phyloP scores from a whole-genome alignment of 2,888 invertebrate genomes.

The Netelia melanura region DNA sequence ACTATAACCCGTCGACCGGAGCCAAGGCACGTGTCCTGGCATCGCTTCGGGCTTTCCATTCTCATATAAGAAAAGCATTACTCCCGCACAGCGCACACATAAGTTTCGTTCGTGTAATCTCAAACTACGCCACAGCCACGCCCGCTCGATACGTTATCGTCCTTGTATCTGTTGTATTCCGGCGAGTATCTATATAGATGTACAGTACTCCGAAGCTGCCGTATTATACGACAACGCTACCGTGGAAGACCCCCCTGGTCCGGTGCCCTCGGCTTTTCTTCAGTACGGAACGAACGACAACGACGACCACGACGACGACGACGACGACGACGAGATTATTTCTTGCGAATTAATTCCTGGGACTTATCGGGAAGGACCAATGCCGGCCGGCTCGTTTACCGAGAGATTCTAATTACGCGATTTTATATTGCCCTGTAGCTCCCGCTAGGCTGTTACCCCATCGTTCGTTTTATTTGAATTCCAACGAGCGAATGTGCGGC shows the following conservation, averaged over 20 bases:
- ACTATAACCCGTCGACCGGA: slow-evolving; percentile 39
- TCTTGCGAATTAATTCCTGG: slow-evolving; percentile 69
- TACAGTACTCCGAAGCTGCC: slow-evolving; percentile 18
- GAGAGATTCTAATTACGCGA: slow-evolving; percentile 71
- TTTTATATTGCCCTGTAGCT: slow-evolving; percentile 67
- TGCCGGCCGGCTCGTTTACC: slow-evolving; percentile 61
- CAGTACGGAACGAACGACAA: not conserved
- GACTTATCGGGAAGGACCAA: slow-evolving; percentile 52
- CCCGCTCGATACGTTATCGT: slow-evolving; percentile 68
- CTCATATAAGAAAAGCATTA: slow-evolving; percentile 68
- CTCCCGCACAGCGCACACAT: slow-evolving; percentile 60
- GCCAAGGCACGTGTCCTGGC: slow-evolving; percentile 62
- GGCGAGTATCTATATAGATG: slow-evolving; percentile 26
- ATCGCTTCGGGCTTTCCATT: slow-evolving; percentile 53
- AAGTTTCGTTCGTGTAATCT: slow-evolving; percentile 67
- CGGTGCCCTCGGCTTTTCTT: slow-evolving; percentile 49
- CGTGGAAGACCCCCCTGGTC: slow-evolving; percentile 26
- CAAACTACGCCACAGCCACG: slow-evolving; percentile 63
- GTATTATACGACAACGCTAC: slow-evolving; percentile 23
- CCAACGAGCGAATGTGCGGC: slow-evolving; percentile 8
- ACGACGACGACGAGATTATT: slow-evolving; percentile 64
- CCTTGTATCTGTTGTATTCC: slow-evolving; percentile 62
- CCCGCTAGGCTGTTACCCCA: slow-evolving; percentile 60
- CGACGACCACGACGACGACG: slow-evolving; percentile 35
- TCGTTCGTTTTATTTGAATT: slow-evolving; percentile 61